Evolutionary conservation across 2,113 vertebrate species (phyloP).

Genomic region (Reinhardtius hippoglossoides): DNA sequence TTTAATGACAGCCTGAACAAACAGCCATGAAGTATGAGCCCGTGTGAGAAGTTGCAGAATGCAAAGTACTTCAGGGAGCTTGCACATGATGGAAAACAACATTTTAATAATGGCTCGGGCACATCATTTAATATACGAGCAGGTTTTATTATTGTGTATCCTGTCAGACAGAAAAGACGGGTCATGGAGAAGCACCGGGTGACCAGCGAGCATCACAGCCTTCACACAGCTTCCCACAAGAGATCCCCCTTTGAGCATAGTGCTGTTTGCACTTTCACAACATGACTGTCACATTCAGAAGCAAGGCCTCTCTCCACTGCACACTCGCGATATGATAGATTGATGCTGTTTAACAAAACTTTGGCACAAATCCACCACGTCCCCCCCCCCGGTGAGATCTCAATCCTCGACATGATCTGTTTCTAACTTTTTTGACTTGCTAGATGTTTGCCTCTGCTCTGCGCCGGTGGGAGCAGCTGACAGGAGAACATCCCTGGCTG

Average conservation of each 20-base stretch:
- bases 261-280: not conserved
- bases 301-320: constrained; percentile 6
- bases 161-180: too few relatives aligned
- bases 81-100: constrained; percentile 2
- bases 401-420: constrained; percentile 32
- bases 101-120: not conserved
- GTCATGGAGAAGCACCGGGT: not conserved
- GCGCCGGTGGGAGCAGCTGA: constrained; percentile 33
- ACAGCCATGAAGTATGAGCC: too few relatives aligned
- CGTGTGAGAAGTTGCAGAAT: too few relatives aligned
- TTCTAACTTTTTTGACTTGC: constrained; percentile 48
- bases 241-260: constrained; percentile 6
- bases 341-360: constrained; percentile 17
- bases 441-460: constrained; percentile 40
- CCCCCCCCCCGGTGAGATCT: constrained; percentile 14
- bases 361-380: constrained; percentile 20
- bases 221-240: constrained; percentile 30
- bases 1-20: too few relatives aligned
- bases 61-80: not conserved
- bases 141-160: too few relatives aligned
- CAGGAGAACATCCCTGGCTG: constrained; percentile 47
- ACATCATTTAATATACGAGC: too few relatives aligned
- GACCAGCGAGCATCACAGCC: constrained; percentile 1
- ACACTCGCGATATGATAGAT: constrained; percentile 6
- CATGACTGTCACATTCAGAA: constrained; percentile 18